Conservation (phyloP, 2,888 invertebrate species). For the Carterocephalus palaemon region DNA sequence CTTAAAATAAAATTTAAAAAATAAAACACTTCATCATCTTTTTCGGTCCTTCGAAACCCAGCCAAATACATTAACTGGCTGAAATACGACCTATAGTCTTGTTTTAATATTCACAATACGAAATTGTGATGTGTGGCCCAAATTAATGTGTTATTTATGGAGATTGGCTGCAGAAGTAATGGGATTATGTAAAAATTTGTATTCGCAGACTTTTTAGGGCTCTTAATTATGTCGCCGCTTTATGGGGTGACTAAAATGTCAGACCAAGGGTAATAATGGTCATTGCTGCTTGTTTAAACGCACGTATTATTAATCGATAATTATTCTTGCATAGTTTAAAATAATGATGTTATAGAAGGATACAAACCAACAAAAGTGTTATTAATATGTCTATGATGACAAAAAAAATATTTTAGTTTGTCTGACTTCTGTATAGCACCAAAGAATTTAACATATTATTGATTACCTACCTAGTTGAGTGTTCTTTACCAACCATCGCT, state of each 20-base stretch:
- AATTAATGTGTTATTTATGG: constrained; percentile 19
- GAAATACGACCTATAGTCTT: constrained; percentile 5
- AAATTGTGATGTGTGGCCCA: constrained; percentile 8
- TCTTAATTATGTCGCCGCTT: neutral
- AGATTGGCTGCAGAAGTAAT: constrained; percentile 18
- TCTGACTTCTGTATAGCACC: too few relatives aligned
- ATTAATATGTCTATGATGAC: too few relatives aligned
- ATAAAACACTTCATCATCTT: neutral
- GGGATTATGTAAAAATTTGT: constrained; percentile 9
- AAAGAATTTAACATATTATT: too few relatives aligned
- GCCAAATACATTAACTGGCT: constrained; percentile 13
- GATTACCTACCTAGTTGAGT: too few relatives aligned
- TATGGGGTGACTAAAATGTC: neutral
- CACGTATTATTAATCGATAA: too few relatives aligned
- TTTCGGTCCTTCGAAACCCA: neutral
- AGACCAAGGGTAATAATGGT: too few relatives aligned
- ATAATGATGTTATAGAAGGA: too few relatives aligned
- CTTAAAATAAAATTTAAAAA: neutral
- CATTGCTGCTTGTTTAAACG: too few relatives aligned
- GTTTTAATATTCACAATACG: constrained; percentile 16
- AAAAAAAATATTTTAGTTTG: too few relatives aligned
- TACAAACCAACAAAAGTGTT: too few relatives aligned
- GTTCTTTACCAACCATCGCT: too few relatives aligned
- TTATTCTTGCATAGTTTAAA: too few relatives aligned
- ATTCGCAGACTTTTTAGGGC: constrained; percentile 5